These are phyloP conservation scores for Stylophora pistillata DNA, from an alignment of 64 coral and sea anemone genomes.

Conservation along the genomic window DNA sequence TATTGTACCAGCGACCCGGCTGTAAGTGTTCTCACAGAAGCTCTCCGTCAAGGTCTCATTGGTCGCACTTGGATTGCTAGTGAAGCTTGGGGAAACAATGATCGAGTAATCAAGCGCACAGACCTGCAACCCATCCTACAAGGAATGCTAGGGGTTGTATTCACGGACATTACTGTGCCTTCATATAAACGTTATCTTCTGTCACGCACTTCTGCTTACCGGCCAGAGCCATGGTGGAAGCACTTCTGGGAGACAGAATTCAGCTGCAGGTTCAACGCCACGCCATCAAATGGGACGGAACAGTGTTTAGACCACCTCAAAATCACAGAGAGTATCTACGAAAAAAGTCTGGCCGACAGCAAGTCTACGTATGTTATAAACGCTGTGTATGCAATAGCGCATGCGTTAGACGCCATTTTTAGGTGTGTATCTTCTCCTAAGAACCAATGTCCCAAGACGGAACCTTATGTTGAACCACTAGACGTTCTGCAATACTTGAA, in stretches of 20 bases:
- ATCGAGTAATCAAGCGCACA: slow-evolving; percentile 17
- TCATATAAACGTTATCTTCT: slow-evolving; percentile 55
- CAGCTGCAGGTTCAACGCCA: slow-evolving; percentile 39
- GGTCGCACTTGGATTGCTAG: slow-evolving; percentile 82
- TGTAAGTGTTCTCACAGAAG: slow-evolving; percentile 50
- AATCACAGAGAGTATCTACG: slow-evolving; percentile 56
- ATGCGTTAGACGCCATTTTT: slow-evolving; percentile 76
- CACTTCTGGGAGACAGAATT: slow-evolving; percentile 66
- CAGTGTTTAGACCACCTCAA: slow-evolving; percentile 27
- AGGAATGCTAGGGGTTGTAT: slow-evolving; percentile 78
- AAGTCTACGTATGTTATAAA: slow-evolving; percentile 77
- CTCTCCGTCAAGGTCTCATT: slow-evolving; percentile 27
- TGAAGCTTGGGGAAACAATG: slow-evolving; percentile 78
- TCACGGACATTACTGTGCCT: slow-evolving; percentile 50
- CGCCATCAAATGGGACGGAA: background rate
- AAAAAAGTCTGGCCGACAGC: slow-evolving; percentile 35
- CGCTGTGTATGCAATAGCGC: slow-evolving; percentile 79
- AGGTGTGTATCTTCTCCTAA: slow-evolving; percentile 56
- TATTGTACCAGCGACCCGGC: slow-evolving; percentile 61
- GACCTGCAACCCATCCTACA: slow-evolving; percentile 39
- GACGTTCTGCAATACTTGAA: slow-evolving; percentile 71
- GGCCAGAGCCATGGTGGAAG: slow-evolving; percentile 54
- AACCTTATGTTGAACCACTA: slow-evolving; percentile 40
- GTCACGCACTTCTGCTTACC: slow-evolving; percentile 54
- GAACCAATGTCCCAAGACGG: slow-evolving; percentile 46